Evolutionary conservation across 2,113 vertebrate species (phyloP).

Genomic region (Phrynosoma blainvillii): DNA sequence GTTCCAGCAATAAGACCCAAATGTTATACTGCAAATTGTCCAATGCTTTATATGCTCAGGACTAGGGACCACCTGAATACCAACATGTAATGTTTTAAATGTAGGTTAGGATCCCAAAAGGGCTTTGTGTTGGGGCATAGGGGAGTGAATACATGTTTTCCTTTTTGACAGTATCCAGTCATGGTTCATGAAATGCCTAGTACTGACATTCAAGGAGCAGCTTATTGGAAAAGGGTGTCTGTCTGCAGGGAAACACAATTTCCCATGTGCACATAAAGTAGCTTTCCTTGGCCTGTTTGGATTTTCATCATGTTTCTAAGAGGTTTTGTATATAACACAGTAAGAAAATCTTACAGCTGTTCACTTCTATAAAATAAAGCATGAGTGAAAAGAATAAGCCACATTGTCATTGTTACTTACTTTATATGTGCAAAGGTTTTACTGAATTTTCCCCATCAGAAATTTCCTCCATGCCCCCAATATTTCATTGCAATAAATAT

Average conservation of each 20-base stretch:
- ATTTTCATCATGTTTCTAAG: not conserved
- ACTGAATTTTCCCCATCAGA: not conserved
- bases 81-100: not conserved
- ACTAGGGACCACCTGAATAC: not conserved
- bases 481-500: not conserved
- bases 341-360: too few species aligned
- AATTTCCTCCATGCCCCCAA: not conserved
- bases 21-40: not conserved
- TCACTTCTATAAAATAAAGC: not conserved
- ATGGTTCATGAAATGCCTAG: not conserved
- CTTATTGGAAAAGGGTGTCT: not conserved
- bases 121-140: not conserved
- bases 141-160: not conserved
- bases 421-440: not conserved
- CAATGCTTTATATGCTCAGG: not conserved
- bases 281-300: not conserved
- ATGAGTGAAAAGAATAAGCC: not conserved
- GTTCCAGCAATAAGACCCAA: not conserved
- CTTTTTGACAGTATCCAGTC: not conserved
- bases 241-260: not conserved
- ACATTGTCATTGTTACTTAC: not conserved
- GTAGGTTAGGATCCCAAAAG: not conserved
- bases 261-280: not conserved
- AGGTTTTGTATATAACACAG: too few species aligned
- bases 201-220: not conserved